Evolutionary conservation across 2,888 invertebrate species (phyloP).

Genomic region (Himalopsyche kuldschensis): DNA sequence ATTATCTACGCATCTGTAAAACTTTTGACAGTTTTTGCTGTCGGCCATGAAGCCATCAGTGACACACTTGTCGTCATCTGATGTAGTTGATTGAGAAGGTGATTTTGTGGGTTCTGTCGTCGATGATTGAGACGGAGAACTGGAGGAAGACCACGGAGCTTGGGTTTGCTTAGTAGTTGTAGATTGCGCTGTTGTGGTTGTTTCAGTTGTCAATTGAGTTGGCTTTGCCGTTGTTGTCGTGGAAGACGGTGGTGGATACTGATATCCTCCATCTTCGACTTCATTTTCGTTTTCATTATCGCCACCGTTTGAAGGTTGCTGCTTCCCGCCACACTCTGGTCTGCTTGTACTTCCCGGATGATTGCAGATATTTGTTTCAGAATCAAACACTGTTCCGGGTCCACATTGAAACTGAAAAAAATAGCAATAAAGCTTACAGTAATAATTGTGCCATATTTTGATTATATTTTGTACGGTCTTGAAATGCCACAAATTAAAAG

Average conservation of each 20-base stretch:
- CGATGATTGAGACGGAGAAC: background rate
- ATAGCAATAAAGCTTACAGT: no score
- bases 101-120: background rate
- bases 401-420: slow-evolving; percentile 69
- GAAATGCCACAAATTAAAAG: no score
- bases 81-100: slow-evolving; percentile 3
- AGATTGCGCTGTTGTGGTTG: slow-evolving; percentile 37
- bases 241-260: slow-evolving; percentile 11
- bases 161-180: slow-evolving; percentile 3
- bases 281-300: slow-evolving; percentile 51
- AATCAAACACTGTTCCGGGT: slow-evolving; percentile 75
- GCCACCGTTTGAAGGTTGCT: slow-evolving; percentile 19
- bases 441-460: no score
- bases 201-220: slow-evolving; percentile 31
- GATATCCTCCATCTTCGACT: slow-evolving; percentile 46
- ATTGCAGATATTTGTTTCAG: slow-evolving; percentile 67
- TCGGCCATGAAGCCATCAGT: slow-evolving; percentile 66
- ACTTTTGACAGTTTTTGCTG: slow-evolving; percentile 64
- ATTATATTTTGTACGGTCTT: no score
- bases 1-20: slow-evolving; percentile 66
- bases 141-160: background rate
- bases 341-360: slow-evolving; percentile 70
- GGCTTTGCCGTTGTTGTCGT: slow-evolving; percentile 27
- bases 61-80: slow-evolving; percentile 46
- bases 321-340: slow-evolving; percentile 63